Evolutionary conservation across 2,113 vertebrate species (phyloP).

Genomic region (Alectura lathami): DNA sequence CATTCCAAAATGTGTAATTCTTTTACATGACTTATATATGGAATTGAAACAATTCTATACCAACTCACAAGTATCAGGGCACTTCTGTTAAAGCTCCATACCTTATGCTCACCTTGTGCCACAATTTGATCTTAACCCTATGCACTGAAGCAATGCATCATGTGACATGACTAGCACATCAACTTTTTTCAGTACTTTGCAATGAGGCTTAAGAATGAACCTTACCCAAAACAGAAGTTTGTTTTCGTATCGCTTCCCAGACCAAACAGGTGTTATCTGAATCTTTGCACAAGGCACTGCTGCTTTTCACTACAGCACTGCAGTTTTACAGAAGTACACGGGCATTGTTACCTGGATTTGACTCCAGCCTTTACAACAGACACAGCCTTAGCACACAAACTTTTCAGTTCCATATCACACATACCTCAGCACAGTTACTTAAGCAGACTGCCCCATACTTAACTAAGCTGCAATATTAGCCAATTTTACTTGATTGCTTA

Average conservation of each 20-base stretch:
- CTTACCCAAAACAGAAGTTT: not conserved
- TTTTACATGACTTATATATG: not conserved
- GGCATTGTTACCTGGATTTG: not conserved
- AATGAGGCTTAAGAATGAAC: fast-evolving
- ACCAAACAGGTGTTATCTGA: not conserved
- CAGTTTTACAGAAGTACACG: not conserved
- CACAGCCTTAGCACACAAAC: not conserved
- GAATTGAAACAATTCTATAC: not conserved
- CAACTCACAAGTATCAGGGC: not conserved
- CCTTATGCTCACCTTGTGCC: not conserved
- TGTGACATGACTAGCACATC: not conserved
- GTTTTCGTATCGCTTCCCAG: not conserved
- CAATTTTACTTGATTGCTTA: not conserved
- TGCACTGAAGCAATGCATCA: not conserved
- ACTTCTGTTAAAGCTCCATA: not conserved
- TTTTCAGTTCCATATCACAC: not conserved
- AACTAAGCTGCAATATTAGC: not conserved
- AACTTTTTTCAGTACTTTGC: not conserved
- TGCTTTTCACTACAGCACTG: not conserved
- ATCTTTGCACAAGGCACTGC: not conserved
- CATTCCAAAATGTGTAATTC: not conserved
- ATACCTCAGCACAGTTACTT: not conserved
- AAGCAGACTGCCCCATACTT: not conserved
- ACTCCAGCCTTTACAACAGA: not conserved
- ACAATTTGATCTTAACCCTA: not conserved